phyloP scores from a whole-genome alignment of 2,888 invertebrate species.

The Notocelia uddmanniana region DNA sequence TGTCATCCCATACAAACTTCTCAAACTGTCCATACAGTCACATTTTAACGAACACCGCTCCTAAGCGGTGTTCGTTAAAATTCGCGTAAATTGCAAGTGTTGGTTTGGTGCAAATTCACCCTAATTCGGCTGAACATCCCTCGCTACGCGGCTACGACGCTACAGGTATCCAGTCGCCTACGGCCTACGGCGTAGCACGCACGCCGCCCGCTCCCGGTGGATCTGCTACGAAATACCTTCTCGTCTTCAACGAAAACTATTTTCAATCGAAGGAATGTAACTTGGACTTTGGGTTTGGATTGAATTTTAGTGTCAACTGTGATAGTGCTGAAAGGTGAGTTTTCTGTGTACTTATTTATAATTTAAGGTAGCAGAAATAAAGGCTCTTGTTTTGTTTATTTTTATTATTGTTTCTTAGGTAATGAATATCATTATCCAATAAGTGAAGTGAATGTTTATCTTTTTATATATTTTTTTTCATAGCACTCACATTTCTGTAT shows the following conservation, averaged over 20 bases:
- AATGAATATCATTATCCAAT: too few relatives aligned
- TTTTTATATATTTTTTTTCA: too few relatives aligned
- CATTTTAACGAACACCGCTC: too few relatives aligned
- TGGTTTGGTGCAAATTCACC: too few relatives aligned
- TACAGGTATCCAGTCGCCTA: conserved; percentile 69
- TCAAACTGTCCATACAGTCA: too few relatives aligned
- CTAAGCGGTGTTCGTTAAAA: too few relatives aligned
- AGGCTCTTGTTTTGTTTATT: too few relatives aligned
- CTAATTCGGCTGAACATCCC: background rate
- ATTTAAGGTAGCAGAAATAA: background rate
- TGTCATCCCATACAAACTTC: too few relatives aligned
- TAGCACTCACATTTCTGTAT: too few relatives aligned
- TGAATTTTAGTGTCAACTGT: background rate
- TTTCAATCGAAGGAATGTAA: background rate
- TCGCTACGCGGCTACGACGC: conserved; percentile 52
- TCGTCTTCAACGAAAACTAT: background rate
- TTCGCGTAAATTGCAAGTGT: too few relatives aligned
- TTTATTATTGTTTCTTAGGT: too few relatives aligned
- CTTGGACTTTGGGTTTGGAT: conserved; percentile 6
- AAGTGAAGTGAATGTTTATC: too few relatives aligned
- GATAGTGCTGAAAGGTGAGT: background rate
- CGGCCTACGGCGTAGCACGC: conserved; percentile 67
- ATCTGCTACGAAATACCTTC: conserved; percentile 9
- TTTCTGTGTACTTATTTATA: background rate
- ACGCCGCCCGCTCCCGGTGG: conserved; percentile 51